These are phyloP conservation scores for Sphyrna mokarran DNA, from an alignment of 2,113 vertebrate genomes.

Conservation along the genomic window DNA sequence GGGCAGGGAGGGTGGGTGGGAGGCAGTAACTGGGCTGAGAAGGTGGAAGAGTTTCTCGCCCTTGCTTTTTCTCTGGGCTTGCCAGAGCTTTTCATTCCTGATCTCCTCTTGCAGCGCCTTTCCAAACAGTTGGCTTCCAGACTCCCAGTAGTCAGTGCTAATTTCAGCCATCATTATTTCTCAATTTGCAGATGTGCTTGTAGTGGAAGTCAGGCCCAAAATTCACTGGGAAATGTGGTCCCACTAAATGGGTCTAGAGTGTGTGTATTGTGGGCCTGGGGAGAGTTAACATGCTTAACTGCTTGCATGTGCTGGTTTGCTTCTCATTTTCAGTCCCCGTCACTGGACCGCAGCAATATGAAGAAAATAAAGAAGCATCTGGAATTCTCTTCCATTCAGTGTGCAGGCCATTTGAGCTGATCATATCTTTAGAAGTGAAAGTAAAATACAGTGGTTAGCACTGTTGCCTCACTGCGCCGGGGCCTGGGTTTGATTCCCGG, in stretches of 20 bases:
- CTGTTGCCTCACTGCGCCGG: too few species aligned
- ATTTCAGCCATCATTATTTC: neutral
- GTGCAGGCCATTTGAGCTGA: neutral
- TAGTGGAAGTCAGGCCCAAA: neutral
- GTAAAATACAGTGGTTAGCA: too few species aligned
- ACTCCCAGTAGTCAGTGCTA: neutral
- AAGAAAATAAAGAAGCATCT: neutral
- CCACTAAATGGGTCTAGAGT: neutral
- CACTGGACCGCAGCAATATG: too few species aligned
- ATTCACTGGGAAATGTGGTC: neutral
- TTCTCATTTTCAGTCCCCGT: neutral
- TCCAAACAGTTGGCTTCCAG: neutral
- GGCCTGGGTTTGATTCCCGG: too few species aligned
- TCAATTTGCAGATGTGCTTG: neutral
- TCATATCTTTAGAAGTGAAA: neutral
- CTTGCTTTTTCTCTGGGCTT: neutral
- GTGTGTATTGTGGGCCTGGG: too few species aligned
- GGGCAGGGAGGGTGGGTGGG: too few species aligned
- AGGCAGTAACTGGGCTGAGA: neutral
- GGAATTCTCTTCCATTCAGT: neutral
- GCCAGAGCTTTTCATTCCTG: neutral
- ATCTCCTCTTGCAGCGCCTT: neutral
- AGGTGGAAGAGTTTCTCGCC: neutral
- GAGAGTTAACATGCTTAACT: neutral
- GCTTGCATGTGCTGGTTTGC: neutral